Conservation (phyloP, 2,888 invertebrate species). For the Apamea sordens region DNA sequence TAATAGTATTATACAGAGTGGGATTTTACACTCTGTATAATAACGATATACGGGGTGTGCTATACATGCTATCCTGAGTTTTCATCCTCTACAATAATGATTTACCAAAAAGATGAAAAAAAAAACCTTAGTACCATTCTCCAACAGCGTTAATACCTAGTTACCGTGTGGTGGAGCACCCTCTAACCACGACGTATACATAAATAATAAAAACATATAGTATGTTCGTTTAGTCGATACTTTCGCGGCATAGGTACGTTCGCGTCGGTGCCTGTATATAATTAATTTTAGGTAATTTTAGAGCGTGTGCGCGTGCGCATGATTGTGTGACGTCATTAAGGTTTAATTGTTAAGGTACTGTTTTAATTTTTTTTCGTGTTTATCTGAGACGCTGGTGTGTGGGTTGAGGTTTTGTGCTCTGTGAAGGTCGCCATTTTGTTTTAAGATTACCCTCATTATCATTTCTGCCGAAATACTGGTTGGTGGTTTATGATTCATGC, state of each 20-base stretch:
- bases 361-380: constrained; percentile 25
- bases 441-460: neutral
- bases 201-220: constrained; percentile 33
- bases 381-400: constrained; percentile 39
- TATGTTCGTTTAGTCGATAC: constrained; percentile 50
- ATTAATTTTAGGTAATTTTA: constrained; percentile 48
- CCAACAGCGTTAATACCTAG: constrained; percentile 25
- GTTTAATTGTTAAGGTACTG: constrained; percentile 28
- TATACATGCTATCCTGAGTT: neutral
- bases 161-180: constrained; percentile 44
- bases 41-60: neutral
- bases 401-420: constrained; percentile 46
- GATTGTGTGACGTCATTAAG: constrained; percentile 42
- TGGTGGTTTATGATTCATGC: neutral
- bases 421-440: constrained; percentile 14
- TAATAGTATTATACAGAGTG: neutral
- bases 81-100: neutral
- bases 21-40: too few species aligned
- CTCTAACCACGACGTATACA: constrained; percentile 42
- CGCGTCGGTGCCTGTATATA: constrained; percentile 48
- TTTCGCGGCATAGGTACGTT: constrained; percentile 48
- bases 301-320: constrained; percentile 30
- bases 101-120: neutral
- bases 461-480: neutral
- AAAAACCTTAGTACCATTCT: constrained; percentile 17